These are phyloP conservation scores for Callyntrura sp. DNA, from an alignment of 2,888 invertebrate species.

Conservation along the genomic window DNA sequence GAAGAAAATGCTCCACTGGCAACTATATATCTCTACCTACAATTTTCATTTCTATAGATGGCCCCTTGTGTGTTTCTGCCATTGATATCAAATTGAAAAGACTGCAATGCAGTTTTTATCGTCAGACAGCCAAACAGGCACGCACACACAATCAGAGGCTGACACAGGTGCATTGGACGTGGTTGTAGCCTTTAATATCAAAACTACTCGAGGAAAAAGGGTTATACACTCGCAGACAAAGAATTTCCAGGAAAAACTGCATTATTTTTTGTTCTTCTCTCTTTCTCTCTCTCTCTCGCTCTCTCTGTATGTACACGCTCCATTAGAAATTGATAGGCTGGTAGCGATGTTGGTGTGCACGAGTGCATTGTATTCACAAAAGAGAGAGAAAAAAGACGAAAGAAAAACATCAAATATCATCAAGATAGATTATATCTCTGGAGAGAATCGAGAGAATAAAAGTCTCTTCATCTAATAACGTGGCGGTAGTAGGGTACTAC, in stretches of 20 bases:
- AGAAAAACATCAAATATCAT: constrained; percentile 39
- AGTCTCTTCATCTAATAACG: constrained; percentile 9
- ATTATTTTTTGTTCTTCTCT: constrained; percentile 7
- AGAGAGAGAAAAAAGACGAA: no score
- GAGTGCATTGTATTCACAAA: neutral
- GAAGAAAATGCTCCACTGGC: no score
- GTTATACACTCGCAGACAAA: neutral
- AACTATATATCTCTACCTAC: neutral
- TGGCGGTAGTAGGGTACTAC: neutral
- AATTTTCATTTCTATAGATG: neutral
- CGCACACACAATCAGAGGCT: neutral
- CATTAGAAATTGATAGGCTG: constrained; percentile 56
- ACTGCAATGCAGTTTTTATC: constrained; percentile 65
- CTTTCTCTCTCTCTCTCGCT: neutral
- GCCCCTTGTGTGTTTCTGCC: neutral
- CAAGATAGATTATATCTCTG: constrained; percentile 61
- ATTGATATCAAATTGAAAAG: constrained; percentile 41
- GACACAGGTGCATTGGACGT: constrained; percentile 62
- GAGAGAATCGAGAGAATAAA: constrained; percentile 38
- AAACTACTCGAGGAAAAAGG: neutral
- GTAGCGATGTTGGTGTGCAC: constrained; percentile 25
- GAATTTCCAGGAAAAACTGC: constrained; percentile 37
- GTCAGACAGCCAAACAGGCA: constrained; percentile 9
- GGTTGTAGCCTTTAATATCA: neutral
- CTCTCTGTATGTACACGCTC: constrained; percentile 43